Evolutionary conservation across 2,113 vertebrate species (phyloP), one percentile per base, ranked within the genome.

Genomic region (Rana temporaria): DNA sequence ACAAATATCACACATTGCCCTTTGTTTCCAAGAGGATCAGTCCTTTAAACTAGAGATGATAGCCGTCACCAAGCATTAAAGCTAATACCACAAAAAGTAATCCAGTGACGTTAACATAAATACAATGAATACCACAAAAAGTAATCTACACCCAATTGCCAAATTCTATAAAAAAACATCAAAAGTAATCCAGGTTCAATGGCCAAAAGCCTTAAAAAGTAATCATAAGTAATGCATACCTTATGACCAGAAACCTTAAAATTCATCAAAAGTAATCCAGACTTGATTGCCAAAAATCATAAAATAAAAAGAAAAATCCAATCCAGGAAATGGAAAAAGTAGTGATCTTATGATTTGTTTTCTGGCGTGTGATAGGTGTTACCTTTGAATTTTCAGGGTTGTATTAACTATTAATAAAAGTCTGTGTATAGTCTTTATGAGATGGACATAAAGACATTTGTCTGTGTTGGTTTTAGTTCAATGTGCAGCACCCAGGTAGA

Each of bases 151-250:
- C 38, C 59, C 75, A 65, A 30, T 78, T 78, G 75, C 75, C 75
- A 78, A 65, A 78, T 78, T n/a, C 75, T 53, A 78, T 53, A 78
- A 78, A 78, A 78, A 55, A 52, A 30, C 62, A 78, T 78, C 62
- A 78, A 78, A 78, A 64, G 75, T 78, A 78, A 78, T 78, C 75
- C 60, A 78, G 75, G 75, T 78, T 78, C 62, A 64, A 52, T 78
- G 42, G 75, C 75, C 75, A 63, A 78, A 78, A 78, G 75, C 75
- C 22, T 78, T 78, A 78, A 78, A 78, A 78, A 78, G 48, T 78
- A 63, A 78, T 78, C 60, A 24, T 18, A 78, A 78, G 75, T 78
- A 78, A 78, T 78, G 52, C 75, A 65, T 53, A 78, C 75, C 75
- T 63, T 78, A 78, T 78, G 75, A 65, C 42, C 60, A 52, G 64